These are phyloP conservation scores for Melolontha melolontha DNA, from an alignment of 2,888 invertebrate genomes.

Conservation along the genomic window DNA sequence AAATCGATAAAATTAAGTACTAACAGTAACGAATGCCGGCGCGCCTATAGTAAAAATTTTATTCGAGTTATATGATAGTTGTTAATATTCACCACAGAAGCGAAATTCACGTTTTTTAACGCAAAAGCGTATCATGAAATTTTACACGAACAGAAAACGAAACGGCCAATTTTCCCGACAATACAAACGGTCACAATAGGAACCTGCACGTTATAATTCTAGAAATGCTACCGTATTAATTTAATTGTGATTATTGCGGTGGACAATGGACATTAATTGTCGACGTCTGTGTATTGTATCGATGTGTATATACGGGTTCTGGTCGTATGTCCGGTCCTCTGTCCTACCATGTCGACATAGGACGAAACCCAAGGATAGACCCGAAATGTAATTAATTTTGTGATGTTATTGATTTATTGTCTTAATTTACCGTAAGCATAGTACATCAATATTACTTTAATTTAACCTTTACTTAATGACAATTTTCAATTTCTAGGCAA, in stretches of 20 bases:
- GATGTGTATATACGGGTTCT: constrained; percentile 14
- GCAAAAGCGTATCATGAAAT: not conserved
- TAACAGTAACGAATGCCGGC: no score
- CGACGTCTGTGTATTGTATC: constrained; percentile 23
- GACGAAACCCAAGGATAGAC: not conserved
- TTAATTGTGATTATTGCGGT: constrained; percentile 29
- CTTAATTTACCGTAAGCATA: no score
- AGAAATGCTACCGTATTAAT: constrained; percentile 28
- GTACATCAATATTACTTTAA: no score
- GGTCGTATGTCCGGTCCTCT: not conserved
- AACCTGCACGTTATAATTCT: constrained; percentile 24
- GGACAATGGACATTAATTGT: constrained; percentile 30
- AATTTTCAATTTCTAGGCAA: no score
- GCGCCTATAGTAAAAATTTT: no score
- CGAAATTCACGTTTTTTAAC: no score
- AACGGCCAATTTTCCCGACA: not conserved
- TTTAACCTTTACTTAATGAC: no score
- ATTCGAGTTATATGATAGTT: no score
- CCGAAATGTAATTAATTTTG: constrained; percentile 17
- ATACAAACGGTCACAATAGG: constrained; percentile 16
- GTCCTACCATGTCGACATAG: not conserved
- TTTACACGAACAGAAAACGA: not conserved
- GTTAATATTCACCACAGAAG: no score
- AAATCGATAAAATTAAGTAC: no score
- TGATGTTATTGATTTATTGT: not conserved